Evolutionary conservation across 1,140 invertebrate species (phyloP), one percentile per base, ranked within the genome.

Genomic region (Panagrolaimus sp.): DNA sequence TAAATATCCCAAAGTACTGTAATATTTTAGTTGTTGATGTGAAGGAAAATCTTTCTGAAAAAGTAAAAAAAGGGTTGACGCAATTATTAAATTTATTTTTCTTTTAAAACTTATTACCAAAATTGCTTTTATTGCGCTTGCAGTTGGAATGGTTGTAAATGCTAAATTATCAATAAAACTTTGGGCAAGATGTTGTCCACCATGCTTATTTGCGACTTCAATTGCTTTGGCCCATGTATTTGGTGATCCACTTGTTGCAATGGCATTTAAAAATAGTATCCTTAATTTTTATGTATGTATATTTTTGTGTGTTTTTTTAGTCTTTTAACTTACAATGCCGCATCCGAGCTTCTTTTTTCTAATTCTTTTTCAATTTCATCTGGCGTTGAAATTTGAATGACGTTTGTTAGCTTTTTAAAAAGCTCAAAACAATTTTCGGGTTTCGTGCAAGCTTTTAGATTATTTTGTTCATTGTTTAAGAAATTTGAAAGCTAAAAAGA

Each of bases 151-250:
- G 14, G 52, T 58, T 24, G 52, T 58, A 58, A 58, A 58, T 26
- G 52, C 52, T 12, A 58, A 26, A 58, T 58, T 58, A 26, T 58
- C 52, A 21, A 26, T 26, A 21, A 58, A 58, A 21, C 52, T 58
- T 38, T 38, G 32, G 7, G 32, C 32, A 4, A 38, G 7, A 38
- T 38, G 32, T 38, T 38, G 32, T 38, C 32, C 32, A 38, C 32
- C 32, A 38, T 38, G 32, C 32, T 38, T 38, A 38, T 38, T 38
- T 38, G 32, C 32, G 28, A 58, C 14, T 8, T 58, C 52, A 26
- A 12, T 21, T 21, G 52, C 52, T 1, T 12, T 58, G 1, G 1
- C 4, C 52, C 52, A 58, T n/a, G 52, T 17, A 21, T 28, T 58
- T 2, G 52, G 21, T 58, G 52, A 28, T 28, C 21, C 52, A 28